Base-by-base conservation (phyloP, 2,888 invertebrate genomes). In the Criorhina ranunculi region DNA sequence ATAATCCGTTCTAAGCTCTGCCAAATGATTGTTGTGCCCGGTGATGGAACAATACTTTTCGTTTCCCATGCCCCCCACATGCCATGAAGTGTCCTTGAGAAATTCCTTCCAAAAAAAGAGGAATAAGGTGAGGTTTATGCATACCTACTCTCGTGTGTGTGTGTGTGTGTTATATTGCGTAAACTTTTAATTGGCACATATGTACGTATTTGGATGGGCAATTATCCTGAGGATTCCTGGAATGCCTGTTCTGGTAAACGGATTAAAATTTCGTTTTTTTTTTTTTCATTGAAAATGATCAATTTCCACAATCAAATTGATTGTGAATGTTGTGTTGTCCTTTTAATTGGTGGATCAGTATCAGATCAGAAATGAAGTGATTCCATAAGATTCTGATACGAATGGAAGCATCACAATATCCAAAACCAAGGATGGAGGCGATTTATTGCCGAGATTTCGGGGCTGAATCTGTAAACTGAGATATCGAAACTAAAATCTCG, bases 1-100 rank as follows among this genome's bases (percentile, higher is more conserved):
- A 44, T 77, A 77, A 82, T 59, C 66, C 66, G 57, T 17, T 53
- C 31, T 37, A 62, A 82, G 77, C 70, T 42, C 66, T 51, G 57
- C 49, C 55, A 60, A 66, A 53, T 53, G 57, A 57, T 64, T 42
- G 49, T 24, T 59, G 33, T 57, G 19, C 37, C 15, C 51, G 40
- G 17, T 33, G 49, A 44, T 53, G 67, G 31, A 60, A 40, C 29
- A 49, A 72, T 70, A 70, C 19, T 29, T 55, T 44, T 35, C 42
- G 19, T 12, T 57, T 57, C 17, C 7, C 19, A 37, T 35, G 35
- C 35, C n/a, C n/a, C n/a, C n/a, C 35, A 35, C 35, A 55, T 57
- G 53, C 35, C 17, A 17, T 8, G 12, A 12, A 57, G 24, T 8
- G 24, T 40, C 24, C n/a, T n/a, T n/a, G n/a, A n/a, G 37, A 37